Base-by-base conservation (phyloP, 2,888 invertebrate species). In the Drosophila nr. perissopoda region DNA sequence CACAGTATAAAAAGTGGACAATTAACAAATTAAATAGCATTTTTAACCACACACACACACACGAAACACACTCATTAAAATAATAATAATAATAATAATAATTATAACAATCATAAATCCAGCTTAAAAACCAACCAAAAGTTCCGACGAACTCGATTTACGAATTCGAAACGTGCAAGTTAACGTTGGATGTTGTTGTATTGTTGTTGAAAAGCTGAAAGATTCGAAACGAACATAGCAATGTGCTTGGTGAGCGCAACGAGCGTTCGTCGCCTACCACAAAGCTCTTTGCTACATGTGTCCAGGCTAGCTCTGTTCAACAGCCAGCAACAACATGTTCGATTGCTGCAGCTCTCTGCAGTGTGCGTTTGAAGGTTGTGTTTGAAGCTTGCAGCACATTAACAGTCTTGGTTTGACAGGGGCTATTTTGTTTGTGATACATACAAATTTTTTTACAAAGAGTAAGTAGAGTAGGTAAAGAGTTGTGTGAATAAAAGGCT, bases 1-100 rank as follows among this genome's bases (percentile, higher is more conserved):
- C 49, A 57, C 48, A 66, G 42, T 59, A 38, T 46, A 38, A 16
- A n/a, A n/a, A 49, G 27, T 68, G 49, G 51, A 58, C 46, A 66
- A 53, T 33, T 64, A 61, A 57, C 4, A 40, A 48, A 67, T 27
- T 25, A 25, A 13, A 38, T 18, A 49, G 29, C 18, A 53, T 38
- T 38, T 38, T 29, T 18, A 18, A 36, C 25, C 36, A 36, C 8
- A 13, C 21, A 34, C 52, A 21, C 21, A 29, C 25, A 40, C 4
- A 27, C 18, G 40, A 54, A 29, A 49, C 25, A 18, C 18, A 36
- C 21, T 40, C 21, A 48, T 38, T 46, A 36, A 40, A 51, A 29
- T 46, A 7, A 25, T 7, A 29, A 0, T 33, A 33, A 21, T 10
- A 40, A n/a, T 40, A n/a, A n/a, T 42, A 21, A 46, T 46, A 46